These are phyloP conservation scores for Heliopora coerulea DNA, from an alignment of 92 coral and sea anemone species.

Conservation along the genomic window DNA sequence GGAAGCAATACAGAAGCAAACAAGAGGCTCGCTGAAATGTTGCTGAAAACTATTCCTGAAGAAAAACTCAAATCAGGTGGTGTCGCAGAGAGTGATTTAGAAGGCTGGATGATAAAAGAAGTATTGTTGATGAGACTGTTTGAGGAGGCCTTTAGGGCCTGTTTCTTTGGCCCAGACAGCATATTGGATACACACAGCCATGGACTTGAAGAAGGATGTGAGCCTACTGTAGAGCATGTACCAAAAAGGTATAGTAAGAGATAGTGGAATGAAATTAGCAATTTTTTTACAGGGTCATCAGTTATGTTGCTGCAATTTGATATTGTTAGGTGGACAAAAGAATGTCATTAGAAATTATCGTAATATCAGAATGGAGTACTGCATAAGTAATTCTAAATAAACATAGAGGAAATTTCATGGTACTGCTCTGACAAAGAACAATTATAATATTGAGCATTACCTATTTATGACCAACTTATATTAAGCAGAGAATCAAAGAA, in stretches of 20 bases:
- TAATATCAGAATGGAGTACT: no score
- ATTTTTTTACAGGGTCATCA: no score
- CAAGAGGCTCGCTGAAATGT: conserved; percentile 71
- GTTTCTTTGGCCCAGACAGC: conserved; percentile 75
- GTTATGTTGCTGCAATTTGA: no score
- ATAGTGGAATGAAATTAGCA: no score
- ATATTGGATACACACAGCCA: conserved; percentile 70
- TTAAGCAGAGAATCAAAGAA: no score
- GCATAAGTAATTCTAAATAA: no score
- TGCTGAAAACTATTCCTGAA: conserved; percentile 58
- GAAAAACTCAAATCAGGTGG: conserved; percentile 57
- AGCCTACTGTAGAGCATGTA: conserved; percentile 77
- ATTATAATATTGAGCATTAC: no score
- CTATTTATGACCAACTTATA: no score
- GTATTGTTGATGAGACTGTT: conserved; percentile 74
- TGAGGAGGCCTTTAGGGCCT: conserved; percentile 73
- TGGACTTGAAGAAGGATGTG: conserved; percentile 89
- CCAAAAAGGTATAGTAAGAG: conserved; percentile 28
- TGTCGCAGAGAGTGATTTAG: conserved; percentile 58
- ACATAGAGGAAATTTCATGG: no score
- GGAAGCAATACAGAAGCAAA: conserved; percentile 52
- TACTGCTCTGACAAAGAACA: no score
- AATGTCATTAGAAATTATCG: no score
- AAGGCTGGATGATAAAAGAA: conserved; percentile 65
- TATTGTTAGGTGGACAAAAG: no score